Evolutionary conservation across 2,113 vertebrate species (phyloP).

Genomic region (human): GRCh38 chr2:232540501-232541000

Average conservation of each 20-base stretch:
- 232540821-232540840: neutral
- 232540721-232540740: accelerated
- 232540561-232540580: neutral
- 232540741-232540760: neutral
- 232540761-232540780: neutral
- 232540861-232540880: neutral
- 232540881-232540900: neutral
- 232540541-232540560: neutral
- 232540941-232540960: neutral
- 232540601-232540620: conserved; percentile 95
- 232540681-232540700: conserved; percentile 94
- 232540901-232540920: neutral
- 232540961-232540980: neutral
- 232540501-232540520: neutral
- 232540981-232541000: neutral
- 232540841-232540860: accelerated
- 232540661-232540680: conserved; percentile 91
- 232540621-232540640: conserved; percentile 88
- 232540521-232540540: too few relatives aligned
- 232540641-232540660: conserved; percentile 89
- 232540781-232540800: neutral
- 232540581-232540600: conserved; percentile 60
- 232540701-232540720: conserved; percentile 95
- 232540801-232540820: neutral
- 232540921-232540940: neutral